Percentiles rank a stretch among this genome's conserved stretches.
These are phyloP conservation scores for Morus bassanus DNA, from an alignment of 2,797 vertebrate genomes.

Conservation along the genomic window DNA sequence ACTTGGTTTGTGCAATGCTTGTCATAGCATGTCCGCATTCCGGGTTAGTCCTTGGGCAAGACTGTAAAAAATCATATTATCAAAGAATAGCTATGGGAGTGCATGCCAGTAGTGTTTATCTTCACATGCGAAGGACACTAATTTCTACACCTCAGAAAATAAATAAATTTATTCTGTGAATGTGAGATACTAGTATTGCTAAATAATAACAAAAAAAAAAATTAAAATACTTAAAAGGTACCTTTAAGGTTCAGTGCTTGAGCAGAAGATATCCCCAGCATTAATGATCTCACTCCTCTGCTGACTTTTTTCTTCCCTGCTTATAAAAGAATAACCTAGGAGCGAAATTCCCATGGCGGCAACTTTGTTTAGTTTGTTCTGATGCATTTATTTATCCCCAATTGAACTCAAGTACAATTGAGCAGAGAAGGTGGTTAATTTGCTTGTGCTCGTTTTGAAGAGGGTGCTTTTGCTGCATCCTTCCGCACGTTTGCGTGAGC, in stretches of 20 bases:
- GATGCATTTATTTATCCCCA: background rate
- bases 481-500: background rate
- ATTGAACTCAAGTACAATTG: background rate
- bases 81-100: background rate
- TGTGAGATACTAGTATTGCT: background rate
- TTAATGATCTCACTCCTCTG: background rate
- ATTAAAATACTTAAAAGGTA: background rate
- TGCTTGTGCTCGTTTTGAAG: background rate
- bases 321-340: background rate
- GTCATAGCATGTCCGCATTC: background rate
- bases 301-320: background rate
- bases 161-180: background rate
- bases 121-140: background rate
- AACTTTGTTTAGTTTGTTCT: background rate
- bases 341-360: background rate
- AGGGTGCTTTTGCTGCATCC: background rate
- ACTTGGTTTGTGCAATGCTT: background rate
- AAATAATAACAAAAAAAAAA: background rate
- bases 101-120: background rate
- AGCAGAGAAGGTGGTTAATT: background rate
- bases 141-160: background rate
- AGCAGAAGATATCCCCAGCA: background rate
- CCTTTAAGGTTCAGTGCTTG: background rate
- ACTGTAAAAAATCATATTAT: background rate
- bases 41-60: background rate